Evolutionary conservation across 2,113 vertebrate genomes (phyloP).

Genomic region (Talpa occidentalis): DNA sequence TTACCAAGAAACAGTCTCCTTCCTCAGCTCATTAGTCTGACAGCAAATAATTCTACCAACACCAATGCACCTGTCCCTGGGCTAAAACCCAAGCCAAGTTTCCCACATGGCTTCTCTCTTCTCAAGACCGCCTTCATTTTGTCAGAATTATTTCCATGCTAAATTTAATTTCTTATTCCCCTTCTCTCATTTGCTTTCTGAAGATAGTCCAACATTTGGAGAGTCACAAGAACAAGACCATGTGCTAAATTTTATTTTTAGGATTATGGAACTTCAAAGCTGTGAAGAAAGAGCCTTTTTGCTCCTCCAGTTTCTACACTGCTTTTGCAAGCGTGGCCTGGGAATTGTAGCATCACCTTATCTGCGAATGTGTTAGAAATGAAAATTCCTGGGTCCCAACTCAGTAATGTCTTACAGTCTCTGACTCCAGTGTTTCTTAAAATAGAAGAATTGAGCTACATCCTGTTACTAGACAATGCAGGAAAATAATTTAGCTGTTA

Average conservation of each 20-base stretch:
- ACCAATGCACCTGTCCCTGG: not conserved
- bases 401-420: not conserved
- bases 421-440: not conserved
- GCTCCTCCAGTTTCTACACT: not conserved
- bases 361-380: not conserved
- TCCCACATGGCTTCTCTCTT: not conserved
- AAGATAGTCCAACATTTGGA: not conserved
- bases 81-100: not conserved
- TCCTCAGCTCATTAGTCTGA: not conserved
- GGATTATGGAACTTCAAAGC: not conserved
- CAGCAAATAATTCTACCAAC: not conserved
- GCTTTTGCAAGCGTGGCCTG: not conserved
- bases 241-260: not conserved
- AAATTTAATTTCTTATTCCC: not conserved
- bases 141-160: not conserved
- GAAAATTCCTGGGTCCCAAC: not conserved
- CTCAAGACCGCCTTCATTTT: not conserved
- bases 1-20: slow-evolving; percentile 11
- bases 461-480: not conserved
- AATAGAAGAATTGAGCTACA: not conserved
- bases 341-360: not conserved
- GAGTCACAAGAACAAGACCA: not conserved
- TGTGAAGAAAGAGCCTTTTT: not conserved
- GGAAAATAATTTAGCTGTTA: not conserved
- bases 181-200: not conserved